These are phyloP conservation scores for Paedocypris micromegethes DNA, from an alignment of 2,797 vertebrate genomes.

Conservation along the genomic window DNA sequence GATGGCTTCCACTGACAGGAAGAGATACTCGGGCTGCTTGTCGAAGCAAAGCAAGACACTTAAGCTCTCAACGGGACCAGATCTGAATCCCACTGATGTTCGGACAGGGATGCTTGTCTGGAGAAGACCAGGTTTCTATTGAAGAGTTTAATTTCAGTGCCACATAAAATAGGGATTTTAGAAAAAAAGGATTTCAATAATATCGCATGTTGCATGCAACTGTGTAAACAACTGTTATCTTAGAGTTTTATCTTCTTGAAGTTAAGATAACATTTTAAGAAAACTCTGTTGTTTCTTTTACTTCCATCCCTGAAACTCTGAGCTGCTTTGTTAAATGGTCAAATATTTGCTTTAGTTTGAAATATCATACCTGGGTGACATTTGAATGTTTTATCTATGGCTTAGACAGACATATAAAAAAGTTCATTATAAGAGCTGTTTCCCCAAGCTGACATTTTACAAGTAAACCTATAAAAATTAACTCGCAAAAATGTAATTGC, in stretches of 20 bases:
- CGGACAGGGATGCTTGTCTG: not conserved
- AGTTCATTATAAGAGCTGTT: not conserved
- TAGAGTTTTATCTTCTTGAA: not conserved
- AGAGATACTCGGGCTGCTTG: constrained; percentile 33
- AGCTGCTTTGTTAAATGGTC: constrained; percentile 5
- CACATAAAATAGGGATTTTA: constrained; percentile 8
- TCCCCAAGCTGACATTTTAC: no score
- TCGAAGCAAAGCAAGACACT: constrained; percentile 20
- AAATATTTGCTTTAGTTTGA: constrained; percentile 34
- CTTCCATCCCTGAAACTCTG: not conserved
- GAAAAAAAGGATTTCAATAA: not conserved
- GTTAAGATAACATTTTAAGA: not conserved
- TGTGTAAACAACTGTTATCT: constrained; percentile 27
- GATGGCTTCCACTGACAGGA: constrained; percentile 37
- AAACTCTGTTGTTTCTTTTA: not conserved
- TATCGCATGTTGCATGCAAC: constrained; percentile 10
- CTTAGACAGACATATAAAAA: constrained; percentile 14
- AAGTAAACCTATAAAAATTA: no score
- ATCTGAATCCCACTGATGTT: constrained; percentile 40
- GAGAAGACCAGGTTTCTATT: constrained; percentile 5
- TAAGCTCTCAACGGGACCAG: constrained; percentile 40
- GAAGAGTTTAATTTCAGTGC: not conserved
- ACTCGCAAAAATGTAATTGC: no score
- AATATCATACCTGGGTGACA: constrained; percentile 37
- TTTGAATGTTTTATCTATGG: constrained; percentile 4